A percentile compares a stretch with the other conserved stretches of the same genome.
phyloP scores from a whole-genome alignment of 2,113 vertebrate species.

The Nesoenas mayeri region DNA sequence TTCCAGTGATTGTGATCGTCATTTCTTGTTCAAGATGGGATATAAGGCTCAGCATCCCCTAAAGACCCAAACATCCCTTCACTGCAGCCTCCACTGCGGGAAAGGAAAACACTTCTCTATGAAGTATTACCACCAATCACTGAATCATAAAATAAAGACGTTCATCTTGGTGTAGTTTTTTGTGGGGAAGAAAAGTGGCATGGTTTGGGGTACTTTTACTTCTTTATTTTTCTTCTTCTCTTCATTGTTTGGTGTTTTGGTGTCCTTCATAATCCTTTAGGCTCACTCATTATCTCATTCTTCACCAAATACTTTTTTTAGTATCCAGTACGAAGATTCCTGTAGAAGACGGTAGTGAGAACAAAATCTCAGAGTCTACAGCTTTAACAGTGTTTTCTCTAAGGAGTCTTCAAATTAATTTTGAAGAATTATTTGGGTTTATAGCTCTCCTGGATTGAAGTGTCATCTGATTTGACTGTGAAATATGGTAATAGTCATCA shows the following conservation, averaged over 20 bases:
- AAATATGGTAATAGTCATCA: constrained; percentile 16
- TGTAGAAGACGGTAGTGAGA: not conserved
- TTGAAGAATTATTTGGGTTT: constrained; percentile 24
- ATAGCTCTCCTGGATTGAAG: not conserved
- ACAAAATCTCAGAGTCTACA: not conserved
- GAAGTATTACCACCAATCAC: not conserved
- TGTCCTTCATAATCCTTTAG: not conserved
- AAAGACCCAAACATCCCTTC: not conserved
- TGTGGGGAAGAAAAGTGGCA: not conserved
- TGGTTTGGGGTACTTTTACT: fast-evolving
- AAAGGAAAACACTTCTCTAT: not conserved
- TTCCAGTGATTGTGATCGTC: not conserved
- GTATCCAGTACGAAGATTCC: not conserved
- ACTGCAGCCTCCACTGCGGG: not conserved
- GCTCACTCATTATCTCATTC: not conserved
- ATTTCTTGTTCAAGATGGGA: not conserved
- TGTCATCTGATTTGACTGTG: constrained; percentile 13
- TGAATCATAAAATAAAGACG: not conserved
- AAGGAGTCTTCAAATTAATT: not conserved
- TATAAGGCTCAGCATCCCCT: not conserved
- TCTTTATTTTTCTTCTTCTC: too few species aligned
- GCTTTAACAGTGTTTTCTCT: constrained; percentile 7
- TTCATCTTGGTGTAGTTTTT: not conserved
- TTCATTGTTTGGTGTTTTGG: fast-evolving
- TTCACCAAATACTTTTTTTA: not conserved